Percentiles rank a stretch among this genome's conserved stretches.
These are phyloP conservation scores for Potorous gilbertii DNA, from an alignment of 2,797 vertebrate species.

Conservation along the genomic window DNA sequence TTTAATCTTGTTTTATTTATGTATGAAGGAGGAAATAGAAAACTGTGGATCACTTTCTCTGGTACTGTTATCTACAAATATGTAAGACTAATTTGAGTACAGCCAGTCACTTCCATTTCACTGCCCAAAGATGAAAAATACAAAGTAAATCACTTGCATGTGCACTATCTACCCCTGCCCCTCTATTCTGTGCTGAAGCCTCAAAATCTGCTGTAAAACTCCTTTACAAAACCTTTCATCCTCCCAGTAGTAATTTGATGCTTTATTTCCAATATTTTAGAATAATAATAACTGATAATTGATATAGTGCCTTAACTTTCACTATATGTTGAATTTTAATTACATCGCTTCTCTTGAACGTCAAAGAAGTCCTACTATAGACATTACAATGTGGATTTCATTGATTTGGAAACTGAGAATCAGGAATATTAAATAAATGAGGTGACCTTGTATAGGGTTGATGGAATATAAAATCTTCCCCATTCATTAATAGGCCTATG, in stretches of 20 bases:
- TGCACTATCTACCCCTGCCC: neutral
- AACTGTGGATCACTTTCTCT: neutral
- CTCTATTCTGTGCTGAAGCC: neutral
- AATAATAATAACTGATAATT: neutral
- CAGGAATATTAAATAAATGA: neutral
- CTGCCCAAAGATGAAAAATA: neutral
- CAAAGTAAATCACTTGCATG: neutral
- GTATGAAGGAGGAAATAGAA: neutral
- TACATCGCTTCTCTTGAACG: neutral
- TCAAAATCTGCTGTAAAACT: neutral
- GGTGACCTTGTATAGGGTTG: neutral
- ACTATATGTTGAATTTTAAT: neutral
- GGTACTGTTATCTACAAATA: conserved; percentile 1
- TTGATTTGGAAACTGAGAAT: neutral
- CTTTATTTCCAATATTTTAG: conserved; percentile 39
- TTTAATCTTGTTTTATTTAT: conserved; percentile 27
- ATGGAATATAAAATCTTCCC: too few species aligned
- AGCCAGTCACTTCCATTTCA: neutral
- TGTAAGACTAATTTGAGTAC: neutral
- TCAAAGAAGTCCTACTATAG: neutral
- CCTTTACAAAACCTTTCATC: neutral
- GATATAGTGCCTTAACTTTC: neutral
- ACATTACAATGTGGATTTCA: neutral
- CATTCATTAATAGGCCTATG: too few species aligned
- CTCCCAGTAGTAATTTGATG: neutral